Percentiles rank a stretch among this genome's conserved stretches.
Evolutionary conservation across 2,797 vertebrate genomes (phyloP).

Genomic region (Sebastes glaucus): DNA sequence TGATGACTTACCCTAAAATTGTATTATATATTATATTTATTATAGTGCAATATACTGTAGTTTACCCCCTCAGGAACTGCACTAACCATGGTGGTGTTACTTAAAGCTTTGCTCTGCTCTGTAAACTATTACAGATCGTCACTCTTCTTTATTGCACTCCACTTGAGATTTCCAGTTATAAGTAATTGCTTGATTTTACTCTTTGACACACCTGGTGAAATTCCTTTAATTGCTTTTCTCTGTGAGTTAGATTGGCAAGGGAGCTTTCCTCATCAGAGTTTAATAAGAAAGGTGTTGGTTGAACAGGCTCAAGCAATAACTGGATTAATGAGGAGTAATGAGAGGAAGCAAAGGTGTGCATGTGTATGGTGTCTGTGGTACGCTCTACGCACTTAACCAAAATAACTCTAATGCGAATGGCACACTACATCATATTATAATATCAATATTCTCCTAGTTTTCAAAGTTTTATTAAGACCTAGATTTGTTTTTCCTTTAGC

Average conservation of each 20-base stretch:
- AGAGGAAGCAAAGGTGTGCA: not conserved
- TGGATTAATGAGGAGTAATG: conserved; percentile 14
- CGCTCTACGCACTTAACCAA: not conserved
- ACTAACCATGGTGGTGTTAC: not conserved
- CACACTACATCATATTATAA: not conserved
- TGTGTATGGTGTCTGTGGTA: not conserved
- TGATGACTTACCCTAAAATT: not conserved
- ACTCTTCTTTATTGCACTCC: not conserved
- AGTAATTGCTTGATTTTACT: conserved; percentile 4
- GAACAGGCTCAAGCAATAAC: not conserved
- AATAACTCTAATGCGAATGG: not conserved
- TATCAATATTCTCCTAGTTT: not conserved
- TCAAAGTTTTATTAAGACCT: not conserved
- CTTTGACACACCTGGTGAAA: not conserved
- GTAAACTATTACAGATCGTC: not conserved
- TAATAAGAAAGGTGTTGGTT: conserved; percentile 14
- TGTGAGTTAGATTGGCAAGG: not conserved
- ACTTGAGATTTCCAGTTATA: not conserved
- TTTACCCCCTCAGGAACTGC: not conserved
- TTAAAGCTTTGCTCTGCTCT: not conserved
- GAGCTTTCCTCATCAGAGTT: conserved; percentile 11
- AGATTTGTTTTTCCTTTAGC: not conserved
- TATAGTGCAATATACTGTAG: not conserved
- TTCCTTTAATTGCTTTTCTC: conserved; percentile 10
- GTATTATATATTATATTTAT: not conserved